Evolutionary conservation across 2,113 vertebrate species (phyloP), one percentile per base, ranked within the genome.

Genomic region (Catharus fuscescens): DNA sequence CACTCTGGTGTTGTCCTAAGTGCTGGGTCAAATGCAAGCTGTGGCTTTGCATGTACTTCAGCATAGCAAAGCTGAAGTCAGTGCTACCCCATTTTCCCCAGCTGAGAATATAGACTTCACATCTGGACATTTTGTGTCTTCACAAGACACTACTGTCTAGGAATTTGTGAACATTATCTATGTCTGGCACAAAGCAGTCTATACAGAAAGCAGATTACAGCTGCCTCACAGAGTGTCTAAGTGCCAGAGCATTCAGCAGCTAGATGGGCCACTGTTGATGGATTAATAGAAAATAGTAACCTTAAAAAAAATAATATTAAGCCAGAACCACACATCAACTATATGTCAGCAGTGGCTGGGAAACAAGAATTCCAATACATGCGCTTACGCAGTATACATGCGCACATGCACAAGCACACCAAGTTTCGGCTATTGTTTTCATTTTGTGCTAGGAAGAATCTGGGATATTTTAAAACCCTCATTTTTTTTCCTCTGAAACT

Each of bases 81-180:
- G 7, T 12, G 8, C 7, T 69, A 12, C 23, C 57, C 6, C 6
- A 26, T 53, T 80, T 80, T 65, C 7, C 28, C 4, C 16, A 77
- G 26, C 3, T 61, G n/a, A 82, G 25, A 82, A 38, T 32, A 48
- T 6, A 18, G 40, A 32, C 6, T 66, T 48, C 64, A 40, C 38
- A 64, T 56, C 32, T 87, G 92, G 54, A 60, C 16, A 31, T 44
- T 85, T 56, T 64, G 57, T 0, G 0, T 82, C 71, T 92, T 94
- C 45, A 18, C 23, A 60, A 79, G 45, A 73, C 71, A 83, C 20
- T 90, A 4, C 42, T 70, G 59, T 73, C 64, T 66, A 90, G 67
- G 92, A 90, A 77, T 90, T 77, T 54, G 18, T 73, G 74, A 69
- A 66, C 90, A 93, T 73, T 61, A 54, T 34, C 31, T 80, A 34